phyloP scores from a whole-genome alignment of 2,113 vertebrate species.

The Mystacornis crossleyi region DNA sequence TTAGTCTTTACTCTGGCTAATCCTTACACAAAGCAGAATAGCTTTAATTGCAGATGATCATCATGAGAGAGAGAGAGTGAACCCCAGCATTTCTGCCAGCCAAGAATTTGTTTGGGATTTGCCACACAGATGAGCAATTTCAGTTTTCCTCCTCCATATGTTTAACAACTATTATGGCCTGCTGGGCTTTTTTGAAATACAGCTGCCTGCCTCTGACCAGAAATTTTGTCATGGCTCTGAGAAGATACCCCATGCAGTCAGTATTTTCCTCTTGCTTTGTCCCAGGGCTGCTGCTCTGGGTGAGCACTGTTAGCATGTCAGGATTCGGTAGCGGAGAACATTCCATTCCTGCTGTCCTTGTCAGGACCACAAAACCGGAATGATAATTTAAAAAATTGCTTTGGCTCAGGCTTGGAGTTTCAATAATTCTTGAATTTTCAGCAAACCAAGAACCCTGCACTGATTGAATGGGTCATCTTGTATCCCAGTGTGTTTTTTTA shows the following conservation, averaged over 20 bases:
- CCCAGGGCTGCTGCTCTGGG: background rate
- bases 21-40: conserved; percentile 18
- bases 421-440: background rate
- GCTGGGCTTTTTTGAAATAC: background rate
- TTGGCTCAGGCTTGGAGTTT: background rate
- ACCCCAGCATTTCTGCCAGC: background rate
- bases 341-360: background rate
- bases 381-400: background rate
- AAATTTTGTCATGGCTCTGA: background rate
- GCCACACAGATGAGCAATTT: background rate
- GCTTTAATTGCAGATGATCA: background rate
- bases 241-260: background rate
- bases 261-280: background rate
- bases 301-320: accelerated
- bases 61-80: background rate
- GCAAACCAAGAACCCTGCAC: background rate
- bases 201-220: background rate
- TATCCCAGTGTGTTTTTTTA: background rate
- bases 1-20: background rate
- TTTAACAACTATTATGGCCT: background rate
- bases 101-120: background rate
- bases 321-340: background rate
- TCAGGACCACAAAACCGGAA: background rate
- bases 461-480: background rate
- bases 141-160: background rate